Conservation (phyloP, 1,140 invertebrate species). For the Sogatella furcifera region DNA sequence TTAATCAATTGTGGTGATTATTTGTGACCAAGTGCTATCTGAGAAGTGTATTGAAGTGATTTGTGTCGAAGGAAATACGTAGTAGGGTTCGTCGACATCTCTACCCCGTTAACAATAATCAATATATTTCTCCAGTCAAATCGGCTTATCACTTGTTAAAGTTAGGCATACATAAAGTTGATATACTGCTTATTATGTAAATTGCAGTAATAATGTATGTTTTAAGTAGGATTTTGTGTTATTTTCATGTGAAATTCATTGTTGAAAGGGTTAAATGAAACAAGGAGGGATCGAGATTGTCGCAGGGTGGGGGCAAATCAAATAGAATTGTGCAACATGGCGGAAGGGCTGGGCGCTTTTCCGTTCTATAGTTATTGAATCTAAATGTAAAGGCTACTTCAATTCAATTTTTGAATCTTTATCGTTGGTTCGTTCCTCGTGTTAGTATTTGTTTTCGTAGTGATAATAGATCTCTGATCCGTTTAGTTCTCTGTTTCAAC, state of each 20-base stretch:
- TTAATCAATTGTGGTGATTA: slow-evolving; percentile 4
- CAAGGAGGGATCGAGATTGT: slow-evolving; percentile 9
- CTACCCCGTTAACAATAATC: slow-evolving; percentile 14
- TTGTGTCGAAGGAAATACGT: slow-evolving; percentile 14
- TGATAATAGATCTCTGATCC: background rate
- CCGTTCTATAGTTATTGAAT: background rate
- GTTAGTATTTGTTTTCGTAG: slow-evolving; percentile 1
- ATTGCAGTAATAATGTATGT: background rate
- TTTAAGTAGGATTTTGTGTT: background rate
- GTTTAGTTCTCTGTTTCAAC: background rate
- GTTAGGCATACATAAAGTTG: background rate
- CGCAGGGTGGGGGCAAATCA: slow-evolving; percentile 18
- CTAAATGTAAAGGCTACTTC: background rate
- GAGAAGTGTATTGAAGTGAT: background rate
- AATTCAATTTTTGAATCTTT: background rate
- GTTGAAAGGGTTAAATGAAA: slow-evolving; percentile 22
- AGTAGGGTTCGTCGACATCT: slow-evolving; percentile 21
- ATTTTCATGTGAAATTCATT: slow-evolving; percentile 12
- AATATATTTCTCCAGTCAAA: slow-evolving; percentile 13
- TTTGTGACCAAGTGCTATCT: background rate
- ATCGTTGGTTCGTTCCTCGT: background rate
- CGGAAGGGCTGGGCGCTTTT: slow-evolving; percentile 21
- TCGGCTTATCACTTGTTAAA: background rate
- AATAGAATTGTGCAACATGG: slow-evolving; percentile 20
- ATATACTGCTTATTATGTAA: background rate